Evolutionary conservation across 2,113 vertebrate genomes (phyloP), one percentile per base, ranked within the genome.

Genomic region (Terrapene triunguis): DNA sequence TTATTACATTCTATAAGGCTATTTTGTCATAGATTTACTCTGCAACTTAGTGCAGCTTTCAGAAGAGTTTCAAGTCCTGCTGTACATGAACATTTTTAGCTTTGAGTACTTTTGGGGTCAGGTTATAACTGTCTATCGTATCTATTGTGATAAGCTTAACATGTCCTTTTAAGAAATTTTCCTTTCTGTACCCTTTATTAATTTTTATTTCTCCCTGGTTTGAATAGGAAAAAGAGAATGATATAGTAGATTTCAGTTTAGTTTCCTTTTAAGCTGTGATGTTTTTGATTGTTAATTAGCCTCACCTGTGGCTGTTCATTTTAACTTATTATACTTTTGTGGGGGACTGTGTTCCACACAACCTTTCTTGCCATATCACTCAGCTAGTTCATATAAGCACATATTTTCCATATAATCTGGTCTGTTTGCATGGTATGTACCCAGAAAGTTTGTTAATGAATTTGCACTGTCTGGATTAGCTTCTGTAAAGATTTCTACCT

Each of bases 1-100:
- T 25, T 76, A 27, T 42, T 76, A 12, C 72, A 76, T 44, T 44
- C 62, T 69, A 65, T 38, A 38, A 38, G 19, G 5, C 85, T 87
- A 24, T 4, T 89, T 38, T 59, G 35, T 79, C 11, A 32, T 85
- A 87, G 86, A 96, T 83, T 81, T 54, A 65, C 32, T 82, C 53
- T 88, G 53, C 19, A 92, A 35, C n/a, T 22, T 90, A 1, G 0
- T 32, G 21, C 1, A 0, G 19, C 10, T 9, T 85, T 38, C 59
- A 92, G 84, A 76, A 27, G 89, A 80, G 51, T 93, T 47, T 85
- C 57, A 65, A 54, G 85, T 89, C 93, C 24, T 76, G 84, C 74
- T 82, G 19, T 74, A 57, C 89, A 89, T 69, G 35, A 85, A n/a
- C 54, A 1, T 1, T 62, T 47, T 79, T 88, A 51, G 4, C 1